phyloP scores from a whole-genome alignment of 1,140 invertebrate genomes.

The Bombus turneri region DNA sequence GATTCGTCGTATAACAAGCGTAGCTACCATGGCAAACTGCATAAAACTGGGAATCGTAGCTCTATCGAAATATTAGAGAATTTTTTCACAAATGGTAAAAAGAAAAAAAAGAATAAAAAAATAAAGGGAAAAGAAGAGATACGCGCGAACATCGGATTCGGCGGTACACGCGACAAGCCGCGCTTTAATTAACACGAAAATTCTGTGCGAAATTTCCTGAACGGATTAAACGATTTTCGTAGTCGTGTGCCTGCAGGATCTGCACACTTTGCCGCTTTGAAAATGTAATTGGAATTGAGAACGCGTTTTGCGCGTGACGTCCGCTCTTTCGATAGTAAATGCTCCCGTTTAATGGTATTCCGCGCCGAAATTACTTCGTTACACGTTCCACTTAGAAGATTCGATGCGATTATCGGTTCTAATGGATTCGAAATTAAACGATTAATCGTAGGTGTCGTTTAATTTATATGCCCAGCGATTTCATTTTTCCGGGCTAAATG shows the following conservation, averaged over 20 bases:
- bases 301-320: background rate
- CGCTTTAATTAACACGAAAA: slow-evolving; percentile 19
- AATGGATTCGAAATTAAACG: background rate
- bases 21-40: too few species aligned
- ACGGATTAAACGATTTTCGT: background rate
- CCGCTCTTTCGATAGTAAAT: background rate
- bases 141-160: background rate
- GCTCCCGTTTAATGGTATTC: background rate
- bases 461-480: background rate
- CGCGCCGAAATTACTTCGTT: background rate
- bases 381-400: background rate
- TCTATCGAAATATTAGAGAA: background rate
- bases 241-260: background rate
- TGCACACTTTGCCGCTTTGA: background rate
- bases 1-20: too few species aligned
- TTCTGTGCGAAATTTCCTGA: background rate
- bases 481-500: too few species aligned
- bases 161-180: background rate
- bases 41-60: background rate
- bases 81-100: background rate
- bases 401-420: background rate
- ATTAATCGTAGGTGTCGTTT: background rate
- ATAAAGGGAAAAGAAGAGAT: too few species aligned
- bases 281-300: background rate
- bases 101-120: background rate